Conservation (phyloP, 1,140 invertebrate species). For the Atopsyche davidsoni region DNA sequence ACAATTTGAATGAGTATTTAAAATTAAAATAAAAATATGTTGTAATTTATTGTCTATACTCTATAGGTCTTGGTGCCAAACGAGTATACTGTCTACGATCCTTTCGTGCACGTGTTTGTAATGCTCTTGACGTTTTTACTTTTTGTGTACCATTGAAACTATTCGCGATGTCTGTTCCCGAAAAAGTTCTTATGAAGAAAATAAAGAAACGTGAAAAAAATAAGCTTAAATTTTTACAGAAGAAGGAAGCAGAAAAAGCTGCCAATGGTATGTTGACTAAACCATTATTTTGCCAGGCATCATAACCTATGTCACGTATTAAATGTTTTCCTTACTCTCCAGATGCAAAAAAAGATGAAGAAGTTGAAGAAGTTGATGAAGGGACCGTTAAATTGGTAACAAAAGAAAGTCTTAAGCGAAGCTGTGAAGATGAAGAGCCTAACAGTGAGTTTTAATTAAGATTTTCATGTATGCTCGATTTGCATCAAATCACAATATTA, state of each 20-base stretch:
- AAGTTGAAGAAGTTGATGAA: constrained; percentile 32
- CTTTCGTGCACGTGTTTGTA: constrained; percentile 21
- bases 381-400: constrained; percentile 30
- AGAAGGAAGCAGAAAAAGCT: constrained; percentile 43
- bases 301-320: neutral
- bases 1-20: no score
- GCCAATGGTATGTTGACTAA: constrained; percentile 27
- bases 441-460: constrained; percentile 25
- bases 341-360: constrained; percentile 29
- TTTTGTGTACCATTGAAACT: constrained; percentile 1
- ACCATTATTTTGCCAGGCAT: constrained; percentile 5
- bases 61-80: no score
- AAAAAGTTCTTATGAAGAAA: constrained; percentile 72
- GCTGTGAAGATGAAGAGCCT: constrained; percentile 22
- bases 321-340: constrained; percentile 33
- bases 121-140: constrained; percentile 15
- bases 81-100: neutral
- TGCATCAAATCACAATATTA: constrained; percentile 2
- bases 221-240: constrained; percentile 55
- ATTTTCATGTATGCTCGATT: no score
- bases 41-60: no score
- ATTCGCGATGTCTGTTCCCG: constrained; percentile 61
- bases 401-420: constrained; percentile 19
- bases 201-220: constrained; percentile 69
- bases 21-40: no score